These are phyloP conservation scores for Camponotus vicinus DNA, from an alignment of 1,140 invertebrate genomes.

Conservation along the genomic window DNA sequence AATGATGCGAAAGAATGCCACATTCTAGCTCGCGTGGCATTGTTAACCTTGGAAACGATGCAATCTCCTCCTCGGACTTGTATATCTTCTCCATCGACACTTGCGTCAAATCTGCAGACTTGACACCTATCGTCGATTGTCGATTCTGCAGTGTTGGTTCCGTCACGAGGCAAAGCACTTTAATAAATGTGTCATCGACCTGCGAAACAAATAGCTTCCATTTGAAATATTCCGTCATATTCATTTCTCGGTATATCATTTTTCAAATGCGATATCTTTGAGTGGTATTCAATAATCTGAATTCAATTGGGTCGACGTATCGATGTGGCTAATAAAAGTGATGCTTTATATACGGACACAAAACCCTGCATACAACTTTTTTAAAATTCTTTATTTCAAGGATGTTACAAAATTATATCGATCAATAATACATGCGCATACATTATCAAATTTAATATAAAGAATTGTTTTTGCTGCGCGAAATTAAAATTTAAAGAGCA, in stretches of 20 bases:
- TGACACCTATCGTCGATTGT: constrained; percentile 39
- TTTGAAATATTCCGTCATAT: constrained; percentile 10
- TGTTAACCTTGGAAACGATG: constrained; percentile 78
- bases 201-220: neutral
- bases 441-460: neutral
- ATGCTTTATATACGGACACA: neutral
- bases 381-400: neutral
- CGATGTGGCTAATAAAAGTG: neutral
- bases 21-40: constrained; percentile 74
- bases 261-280: neutral
- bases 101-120: constrained; percentile 39
- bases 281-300: neutral
- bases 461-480: neutral
- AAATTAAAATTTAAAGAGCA: neutral
- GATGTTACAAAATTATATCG: neutral
- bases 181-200: constrained; percentile 24
- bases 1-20: constrained; percentile 78
- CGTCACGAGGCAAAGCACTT: neutral
- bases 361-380: neutral
- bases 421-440: neutral
- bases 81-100: constrained; percentile 56
- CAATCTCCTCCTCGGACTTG: constrained; percentile 71
- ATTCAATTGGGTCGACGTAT: neutral
- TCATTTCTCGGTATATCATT: neutral
- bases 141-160: constrained; percentile 7